Evolutionary conservation across 1,140 invertebrate species (phyloP).

Genomic region (Idris sp.): DNA sequence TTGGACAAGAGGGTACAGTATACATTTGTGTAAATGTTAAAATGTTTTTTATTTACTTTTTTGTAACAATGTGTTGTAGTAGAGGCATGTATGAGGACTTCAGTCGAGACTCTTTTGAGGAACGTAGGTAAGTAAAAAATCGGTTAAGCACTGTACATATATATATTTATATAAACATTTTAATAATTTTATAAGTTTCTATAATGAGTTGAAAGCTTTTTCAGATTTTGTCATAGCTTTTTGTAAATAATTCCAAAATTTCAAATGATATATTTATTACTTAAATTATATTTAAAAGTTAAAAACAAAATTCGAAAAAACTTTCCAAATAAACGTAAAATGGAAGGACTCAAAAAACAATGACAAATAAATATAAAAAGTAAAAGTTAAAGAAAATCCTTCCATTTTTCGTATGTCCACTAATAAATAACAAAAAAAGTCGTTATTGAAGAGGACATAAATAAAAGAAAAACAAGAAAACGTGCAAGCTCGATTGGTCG

Average conservation of each 20-base stretch:
- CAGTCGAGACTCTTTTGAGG: slow-evolving; percentile 89
- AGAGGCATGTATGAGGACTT: slow-evolving; percentile 89
- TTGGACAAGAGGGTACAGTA: slow-evolving; percentile 71
- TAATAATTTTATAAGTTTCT: too few species aligned
- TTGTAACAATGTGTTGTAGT: slow-evolving; percentile 77
- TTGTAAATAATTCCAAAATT: too few species aligned
- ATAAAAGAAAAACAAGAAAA: slow-evolving; percentile 39
- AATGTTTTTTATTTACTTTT: slow-evolving; percentile 73
- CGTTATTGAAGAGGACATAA: slow-evolving; percentile 17
- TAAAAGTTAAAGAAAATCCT: too few species aligned
- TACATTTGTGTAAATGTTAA: slow-evolving; percentile 55
- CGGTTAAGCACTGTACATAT: slow-evolving; percentile 14
- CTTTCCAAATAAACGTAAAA: too few species aligned
- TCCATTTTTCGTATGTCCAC: slow-evolving; percentile 10
- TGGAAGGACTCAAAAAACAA: too few species aligned
- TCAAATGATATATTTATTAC: too few species aligned
- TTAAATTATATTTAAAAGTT: too few species aligned
- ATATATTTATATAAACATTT: slow-evolving; percentile 5
- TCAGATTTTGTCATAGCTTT: too few species aligned
- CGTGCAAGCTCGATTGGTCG: slow-evolving; percentile 58
- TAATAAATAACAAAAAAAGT: too few species aligned
- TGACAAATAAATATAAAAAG: too few species aligned
- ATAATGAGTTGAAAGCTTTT: too few species aligned
- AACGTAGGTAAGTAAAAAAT: slow-evolving; percentile 84
- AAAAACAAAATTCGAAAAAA: too few species aligned